These are phyloP conservation scores for Salpingus planirostris DNA, from an alignment of 2,888 invertebrate species.

Conservation along the genomic window DNA sequence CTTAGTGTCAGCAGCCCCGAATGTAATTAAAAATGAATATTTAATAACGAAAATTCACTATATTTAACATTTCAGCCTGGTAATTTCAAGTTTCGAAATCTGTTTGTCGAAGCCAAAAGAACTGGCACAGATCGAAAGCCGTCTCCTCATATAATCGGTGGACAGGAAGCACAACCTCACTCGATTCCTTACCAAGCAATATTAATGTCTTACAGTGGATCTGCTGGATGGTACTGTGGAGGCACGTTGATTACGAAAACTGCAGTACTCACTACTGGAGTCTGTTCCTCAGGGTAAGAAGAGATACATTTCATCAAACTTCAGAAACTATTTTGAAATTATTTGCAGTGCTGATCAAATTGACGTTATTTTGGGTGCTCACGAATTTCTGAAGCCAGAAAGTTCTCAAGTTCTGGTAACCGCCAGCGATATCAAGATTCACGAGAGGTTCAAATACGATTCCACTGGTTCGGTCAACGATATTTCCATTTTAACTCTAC, in stretches of 20 bases:
- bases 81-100: too few relatives aligned
- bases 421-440: slow-evolving; percentile 4
- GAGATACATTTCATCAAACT: too few relatives aligned
- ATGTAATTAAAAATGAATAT: too few relatives aligned
- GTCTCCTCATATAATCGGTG: background rate
- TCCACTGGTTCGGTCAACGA: slow-evolving; percentile 7
- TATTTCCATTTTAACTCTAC: slow-evolving; percentile 9
- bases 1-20: too few relatives aligned
- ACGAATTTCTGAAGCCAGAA: slow-evolving; percentile 6
- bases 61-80: too few relatives aligned
- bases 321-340: background rate
- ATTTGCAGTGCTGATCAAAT: slow-evolving; percentile 4
- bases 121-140: too few relatives aligned
- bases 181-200: slow-evolving; percentile 4
- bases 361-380: slow-evolving; percentile 8
- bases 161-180: slow-evolving; percentile 2
- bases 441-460: slow-evolving; percentile 6
- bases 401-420: slow-evolving; percentile 2
- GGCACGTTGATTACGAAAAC: slow-evolving; percentile 6
- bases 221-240: slow-evolving; percentile 5
- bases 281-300: slow-evolving; percentile 4
- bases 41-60: too few relatives aligned
- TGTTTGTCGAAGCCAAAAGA: too few relatives aligned
- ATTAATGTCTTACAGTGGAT: slow-evolving; percentile 1
- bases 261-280: slow-evolving; percentile 1